Conservation (phyloP, 1,140 invertebrate genomes). For the Aricia agestis region DNA sequence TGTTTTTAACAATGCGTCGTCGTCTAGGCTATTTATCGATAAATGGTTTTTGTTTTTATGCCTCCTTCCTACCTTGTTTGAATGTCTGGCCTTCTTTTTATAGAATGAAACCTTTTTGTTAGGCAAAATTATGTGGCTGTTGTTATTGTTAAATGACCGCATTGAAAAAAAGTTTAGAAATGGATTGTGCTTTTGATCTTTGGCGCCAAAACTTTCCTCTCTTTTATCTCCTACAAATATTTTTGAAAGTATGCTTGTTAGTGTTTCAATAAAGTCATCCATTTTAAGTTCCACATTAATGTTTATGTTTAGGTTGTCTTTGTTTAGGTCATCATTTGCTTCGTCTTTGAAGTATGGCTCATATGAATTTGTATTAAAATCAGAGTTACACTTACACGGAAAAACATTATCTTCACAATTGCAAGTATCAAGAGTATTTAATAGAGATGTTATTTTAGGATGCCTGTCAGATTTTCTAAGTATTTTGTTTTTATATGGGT, state of each 20-base stretch:
- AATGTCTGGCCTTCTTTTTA: slow-evolving; percentile 56
- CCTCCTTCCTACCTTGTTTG: slow-evolving; percentile 45
- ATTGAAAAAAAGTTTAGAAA: not conserved
- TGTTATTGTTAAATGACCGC: not conserved
- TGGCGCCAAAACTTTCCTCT: slow-evolving; percentile 35
- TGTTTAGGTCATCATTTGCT: slow-evolving; percentile 22
- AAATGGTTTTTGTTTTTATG: slow-evolving; percentile 42
- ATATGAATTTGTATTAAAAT: not conserved
- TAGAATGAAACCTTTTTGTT: slow-evolving; percentile 55
- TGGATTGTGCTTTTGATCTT: slow-evolving; percentile 37
- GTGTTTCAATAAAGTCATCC: slow-evolving; percentile 33
- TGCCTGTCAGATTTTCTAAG: not conserved
- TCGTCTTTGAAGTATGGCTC: slow-evolving; percentile 13
- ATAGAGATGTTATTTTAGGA: not conserved
- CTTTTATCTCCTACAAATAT: slow-evolving; percentile 24
- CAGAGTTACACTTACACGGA: slow-evolving; percentile 53
- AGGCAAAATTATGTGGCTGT: slow-evolving; percentile 33
- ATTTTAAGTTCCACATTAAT: slow-evolving; percentile 58
- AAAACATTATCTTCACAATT: slow-evolving; percentile 47
- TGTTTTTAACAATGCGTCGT: slow-evolving; percentile 10
- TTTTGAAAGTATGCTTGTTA: not conserved
- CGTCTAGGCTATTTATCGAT: slow-evolving; percentile 18
- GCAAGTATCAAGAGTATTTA: slow-evolving; percentile 29
- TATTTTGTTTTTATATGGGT: not conserved
- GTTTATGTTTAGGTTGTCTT: slow-evolving; percentile 47